These are phyloP conservation scores for Lycaon pictus DNA, from an alignment of 2,113 vertebrate genomes.

Conservation along the genomic window DNA sequence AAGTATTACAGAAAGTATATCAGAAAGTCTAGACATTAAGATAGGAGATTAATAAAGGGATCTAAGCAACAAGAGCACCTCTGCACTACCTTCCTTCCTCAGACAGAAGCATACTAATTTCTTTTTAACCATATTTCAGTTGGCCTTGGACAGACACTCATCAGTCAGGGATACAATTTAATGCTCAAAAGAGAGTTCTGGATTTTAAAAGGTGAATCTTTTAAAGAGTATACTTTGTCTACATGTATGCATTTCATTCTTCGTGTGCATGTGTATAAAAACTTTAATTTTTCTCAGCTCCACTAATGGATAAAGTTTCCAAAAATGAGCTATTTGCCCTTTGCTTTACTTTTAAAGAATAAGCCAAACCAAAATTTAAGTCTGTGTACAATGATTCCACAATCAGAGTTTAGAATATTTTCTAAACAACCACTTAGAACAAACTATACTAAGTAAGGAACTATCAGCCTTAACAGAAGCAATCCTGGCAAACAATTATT, in stretches of 20 bases:
- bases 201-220: slow-evolving; percentile 42
- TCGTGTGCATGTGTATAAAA: neutral
- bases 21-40: neutral
- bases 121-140: neutral
- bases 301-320: neutral
- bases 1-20: neutral
- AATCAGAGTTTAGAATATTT: slow-evolving; percentile 85
- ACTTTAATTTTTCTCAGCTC: neutral
- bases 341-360: slow-evolving; percentile 55
- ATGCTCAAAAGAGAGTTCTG: neutral
- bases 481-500: slow-evolving; percentile 87
- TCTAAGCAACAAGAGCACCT: neutral
- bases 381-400: slow-evolving; percentile 67
- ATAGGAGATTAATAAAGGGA: neutral
- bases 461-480: slow-evolving; percentile 82
- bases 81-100: neutral
- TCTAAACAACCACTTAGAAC: slow-evolving; percentile 85
- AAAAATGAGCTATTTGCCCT: slow-evolving; percentile 34
- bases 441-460: slow-evolving; percentile 81
- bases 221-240: neutral
- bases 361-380: slow-evolving; percentile 68
- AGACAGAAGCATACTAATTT: neutral
- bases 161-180: neutral
- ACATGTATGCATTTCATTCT: neutral
- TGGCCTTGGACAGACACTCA: neutral